These are phyloP conservation scores for Serripes groenlandicus DNA, from an alignment of 2,888 invertebrate species.

Conservation along the genomic window DNA sequence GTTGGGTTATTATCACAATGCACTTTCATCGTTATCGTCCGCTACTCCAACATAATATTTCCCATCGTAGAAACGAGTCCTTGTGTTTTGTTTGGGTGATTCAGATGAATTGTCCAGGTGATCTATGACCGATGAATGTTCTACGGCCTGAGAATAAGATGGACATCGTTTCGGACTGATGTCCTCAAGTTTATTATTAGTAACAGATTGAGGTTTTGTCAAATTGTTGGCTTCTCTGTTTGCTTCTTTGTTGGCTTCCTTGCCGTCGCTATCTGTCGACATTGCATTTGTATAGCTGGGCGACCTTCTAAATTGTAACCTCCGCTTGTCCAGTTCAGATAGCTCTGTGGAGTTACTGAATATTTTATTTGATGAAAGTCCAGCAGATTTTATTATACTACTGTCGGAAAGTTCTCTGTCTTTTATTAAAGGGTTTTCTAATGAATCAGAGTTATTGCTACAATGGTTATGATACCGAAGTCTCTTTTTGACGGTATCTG, in stretches of 20 bases:
- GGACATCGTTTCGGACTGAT: conserved; percentile 59
- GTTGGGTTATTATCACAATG: conserved; percentile 63
- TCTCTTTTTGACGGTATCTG: conserved; percentile 21
- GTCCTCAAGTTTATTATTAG: conserved; percentile 16
- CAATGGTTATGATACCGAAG: conserved; percentile 12
- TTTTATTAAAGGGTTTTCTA: neutral
- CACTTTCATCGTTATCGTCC: conserved; percentile 64
- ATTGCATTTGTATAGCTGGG: conserved; percentile 78
- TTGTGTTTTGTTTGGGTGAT: conserved; percentile 49
- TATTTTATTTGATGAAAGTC: conserved; percentile 17
- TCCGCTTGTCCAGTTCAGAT: conserved; percentile 58
- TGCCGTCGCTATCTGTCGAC: conserved; percentile 54
- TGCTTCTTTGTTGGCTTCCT: too few species aligned
- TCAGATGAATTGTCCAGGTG: neutral
- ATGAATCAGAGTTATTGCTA: neutral
- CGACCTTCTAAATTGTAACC: conserved; percentile 70
- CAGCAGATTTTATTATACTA: conserved; percentile 14
- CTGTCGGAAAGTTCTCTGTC: conserved; percentile 7
- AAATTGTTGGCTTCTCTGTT: conserved; percentile 12
- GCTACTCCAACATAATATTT: conserved; percentile 80
- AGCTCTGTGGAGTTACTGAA: conserved; percentile 11
- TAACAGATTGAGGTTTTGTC: conserved; percentile 14
- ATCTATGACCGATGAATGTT: conserved; percentile 52
- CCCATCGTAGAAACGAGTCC: conserved; percentile 76
- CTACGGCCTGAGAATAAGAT: conserved; percentile 66